Base-by-base conservation (phyloP, 2,888 invertebrate genomes). In the Habroteleia sp. region DNA sequence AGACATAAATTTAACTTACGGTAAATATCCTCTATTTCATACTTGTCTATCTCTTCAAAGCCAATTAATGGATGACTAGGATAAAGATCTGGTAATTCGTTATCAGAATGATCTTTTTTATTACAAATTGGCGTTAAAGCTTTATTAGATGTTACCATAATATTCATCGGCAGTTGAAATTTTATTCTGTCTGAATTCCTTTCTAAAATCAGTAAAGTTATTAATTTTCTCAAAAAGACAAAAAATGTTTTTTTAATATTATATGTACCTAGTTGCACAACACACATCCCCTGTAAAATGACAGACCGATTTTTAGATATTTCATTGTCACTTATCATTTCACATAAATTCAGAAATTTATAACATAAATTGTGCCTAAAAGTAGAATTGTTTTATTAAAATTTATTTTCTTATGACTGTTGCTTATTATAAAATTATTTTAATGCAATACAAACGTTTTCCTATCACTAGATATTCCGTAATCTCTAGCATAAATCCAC, bases 41-140 rank as follows among this genome's bases (percentile, higher is more conserved):
- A 95, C 82, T 94, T 91, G 85, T 95, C 91, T 50, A 91, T 89
- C 62, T 90, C 86, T 7, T 90, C 89, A 68, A 95, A 85, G 41
- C 94, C 93, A 52, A 96, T 91, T 0, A 93, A 93, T 60, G 92
- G 92, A 82, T 93, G 92, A 8, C 97, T 88, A 1, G 97, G 97
- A 86, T 91, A 91, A 73, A 97, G 89, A 84, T 93, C 90, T 3
- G 96, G 95, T 33, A 97, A 87, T 50, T 91, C 86, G 25, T 90
- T 84, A 69, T 90, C 89, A 11, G 91, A 90, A 4, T 90, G 88
- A 7, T 87, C 86, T 8, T 84, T 78, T 76, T 85, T 82, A 17
- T 86, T 82, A 6, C 89, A 89, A 83, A 90, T 85, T 1, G 93
- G 90, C 50, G 90, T 89, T 13, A 97, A 86, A 1, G 93, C 92